These are phyloP conservation scores for Parapristionchus giblindavisi DNA, from an alignment of 2,888 invertebrate genomes.

Conservation along the genomic window DNA sequence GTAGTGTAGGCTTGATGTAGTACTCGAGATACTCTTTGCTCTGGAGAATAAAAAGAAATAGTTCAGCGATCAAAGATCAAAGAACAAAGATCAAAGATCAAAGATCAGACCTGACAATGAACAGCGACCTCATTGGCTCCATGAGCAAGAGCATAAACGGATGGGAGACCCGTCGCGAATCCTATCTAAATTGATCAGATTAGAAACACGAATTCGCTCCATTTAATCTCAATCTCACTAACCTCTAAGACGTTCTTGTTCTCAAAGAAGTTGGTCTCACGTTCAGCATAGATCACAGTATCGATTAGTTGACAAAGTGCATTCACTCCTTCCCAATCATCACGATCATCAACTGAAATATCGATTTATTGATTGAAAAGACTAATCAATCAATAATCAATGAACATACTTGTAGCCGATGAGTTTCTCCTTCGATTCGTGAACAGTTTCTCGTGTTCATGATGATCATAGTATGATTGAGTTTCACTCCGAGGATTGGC, in stretches of 20 bases:
- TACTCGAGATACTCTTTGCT: background rate
- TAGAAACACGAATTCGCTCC: background rate
- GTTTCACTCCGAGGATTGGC: conserved; percentile 37
- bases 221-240: background rate
- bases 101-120: conserved; percentile 46
- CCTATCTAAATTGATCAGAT: conserved; percentile 48
- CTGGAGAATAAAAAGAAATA: too few relatives aligned
- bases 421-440: too few relatives aligned
- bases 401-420: too few relatives aligned
- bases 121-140: conserved; percentile 61
- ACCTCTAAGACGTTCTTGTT: conserved; percentile 62
- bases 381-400: too few relatives aligned
- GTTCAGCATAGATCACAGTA: conserved; percentile 59
- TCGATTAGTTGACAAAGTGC: conserved; percentile 61
- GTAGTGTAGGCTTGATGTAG: conserved; percentile 29
- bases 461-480: conserved; percentile 3
- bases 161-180: conserved; percentile 64
- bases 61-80: too few relatives aligned
- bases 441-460: too few relatives aligned
- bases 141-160: conserved; percentile 60
- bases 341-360: conserved; percentile 37
- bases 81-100: background rate
- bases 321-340: conserved; percentile 65
- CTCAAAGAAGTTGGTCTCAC: conserved; percentile 62
- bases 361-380: background rate